Evolutionary conservation across 2,797 vertebrate genomes (phyloP).

Genomic region (Lagocephalus sceleratus): DNA sequence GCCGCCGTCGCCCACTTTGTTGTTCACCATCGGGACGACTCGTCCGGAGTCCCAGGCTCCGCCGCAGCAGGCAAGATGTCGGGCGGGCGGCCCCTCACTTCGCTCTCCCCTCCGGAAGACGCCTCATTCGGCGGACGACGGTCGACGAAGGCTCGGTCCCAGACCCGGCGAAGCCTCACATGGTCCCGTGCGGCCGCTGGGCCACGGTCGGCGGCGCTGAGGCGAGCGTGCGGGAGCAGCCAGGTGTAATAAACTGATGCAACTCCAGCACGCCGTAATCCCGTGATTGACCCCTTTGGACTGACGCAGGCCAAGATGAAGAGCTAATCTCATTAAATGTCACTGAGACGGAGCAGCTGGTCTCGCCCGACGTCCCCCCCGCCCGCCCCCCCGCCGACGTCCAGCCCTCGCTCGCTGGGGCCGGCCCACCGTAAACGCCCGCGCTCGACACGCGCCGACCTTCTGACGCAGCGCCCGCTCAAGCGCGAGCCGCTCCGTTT

Average conservation of each 20-base stretch:
- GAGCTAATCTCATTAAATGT: conserved; percentile 79
- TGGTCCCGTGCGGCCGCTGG: conserved; percentile 16
- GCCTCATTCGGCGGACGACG: conserved; percentile 55
- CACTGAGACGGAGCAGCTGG: conserved; percentile 65
- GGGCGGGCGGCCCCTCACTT: conserved; percentile 40
- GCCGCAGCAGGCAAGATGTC: conserved; percentile 25
- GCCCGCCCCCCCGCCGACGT: conserved; percentile 48
- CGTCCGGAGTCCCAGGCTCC: conserved; percentile 53
- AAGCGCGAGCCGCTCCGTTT: too few relatives aligned
- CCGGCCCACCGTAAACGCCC: conserved; percentile 20
- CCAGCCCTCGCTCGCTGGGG: conserved; percentile 29
- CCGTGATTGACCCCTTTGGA: conserved; percentile 74
- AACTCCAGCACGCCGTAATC: conserved; percentile 74
- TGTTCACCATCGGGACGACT: conserved; percentile 75
- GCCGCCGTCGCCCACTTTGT: conserved; percentile 75
- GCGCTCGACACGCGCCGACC: neutral
- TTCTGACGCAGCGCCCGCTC: too few relatives aligned
- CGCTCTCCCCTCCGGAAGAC: conserved; percentile 24
- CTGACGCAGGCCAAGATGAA: conserved; percentile 68
- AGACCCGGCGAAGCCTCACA: conserved; percentile 16
- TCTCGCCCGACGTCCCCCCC: conserved; percentile 35
- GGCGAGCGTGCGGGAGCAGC: conserved; percentile 25
- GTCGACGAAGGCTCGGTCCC: conserved; percentile 36
- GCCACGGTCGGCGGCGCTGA: neutral
- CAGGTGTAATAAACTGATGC: conserved; percentile 48